A percentile compares a stretch with the other conserved stretches of the same genome.
Conservation (phyloP, 2,113 vertebrate species). For the Eleginops maclovinus region DNA sequence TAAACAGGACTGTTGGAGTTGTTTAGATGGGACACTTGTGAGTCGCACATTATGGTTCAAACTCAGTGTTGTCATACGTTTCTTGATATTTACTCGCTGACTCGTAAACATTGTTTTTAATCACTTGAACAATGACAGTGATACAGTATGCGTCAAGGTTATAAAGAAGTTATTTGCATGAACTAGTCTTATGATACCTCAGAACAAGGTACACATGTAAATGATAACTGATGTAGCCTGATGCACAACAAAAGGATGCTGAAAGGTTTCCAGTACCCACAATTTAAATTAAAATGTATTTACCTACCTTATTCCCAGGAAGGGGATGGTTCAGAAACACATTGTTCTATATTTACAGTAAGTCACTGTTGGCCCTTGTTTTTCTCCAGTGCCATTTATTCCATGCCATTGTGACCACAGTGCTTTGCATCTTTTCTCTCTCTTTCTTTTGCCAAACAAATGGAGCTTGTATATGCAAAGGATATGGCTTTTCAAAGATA, state of each 20-base stretch:
- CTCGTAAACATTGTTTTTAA: conserved; percentile 36
- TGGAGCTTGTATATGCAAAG: conserved; percentile 76
- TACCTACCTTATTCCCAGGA: conserved; percentile 60
- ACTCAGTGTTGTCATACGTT: neutral
- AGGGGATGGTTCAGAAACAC: conserved; percentile 42
- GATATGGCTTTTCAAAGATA: conserved; percentile 47
- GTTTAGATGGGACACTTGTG: neutral
- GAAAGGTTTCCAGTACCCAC: conserved; percentile 9
- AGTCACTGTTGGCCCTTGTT: conserved; percentile 32
- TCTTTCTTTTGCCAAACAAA: conserved; percentile 71
- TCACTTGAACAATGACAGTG: conserved; percentile 32
- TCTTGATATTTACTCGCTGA: conserved; percentile 10
- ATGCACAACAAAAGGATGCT: conserved; percentile 49
- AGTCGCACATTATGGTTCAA: conserved; percentile 26
- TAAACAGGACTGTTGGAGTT: neutral
- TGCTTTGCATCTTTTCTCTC: conserved; percentile 79
- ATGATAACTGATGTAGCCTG: conserved; percentile 62
- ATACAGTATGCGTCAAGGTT: conserved; percentile 26
- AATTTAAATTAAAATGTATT: conserved; percentile 70
- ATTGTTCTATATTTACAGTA: conserved; percentile 62
- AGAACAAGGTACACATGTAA: conserved; percentile 60
- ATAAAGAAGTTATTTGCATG: conserved; percentile 68
- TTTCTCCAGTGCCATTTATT: conserved; percentile 21
- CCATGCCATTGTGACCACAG: conserved; percentile 4
- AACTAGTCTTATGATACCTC: conserved; percentile 26